Evolutionary conservation across 2,113 vertebrate genomes (phyloP).

Genomic region (Numenius arquata): DNA sequence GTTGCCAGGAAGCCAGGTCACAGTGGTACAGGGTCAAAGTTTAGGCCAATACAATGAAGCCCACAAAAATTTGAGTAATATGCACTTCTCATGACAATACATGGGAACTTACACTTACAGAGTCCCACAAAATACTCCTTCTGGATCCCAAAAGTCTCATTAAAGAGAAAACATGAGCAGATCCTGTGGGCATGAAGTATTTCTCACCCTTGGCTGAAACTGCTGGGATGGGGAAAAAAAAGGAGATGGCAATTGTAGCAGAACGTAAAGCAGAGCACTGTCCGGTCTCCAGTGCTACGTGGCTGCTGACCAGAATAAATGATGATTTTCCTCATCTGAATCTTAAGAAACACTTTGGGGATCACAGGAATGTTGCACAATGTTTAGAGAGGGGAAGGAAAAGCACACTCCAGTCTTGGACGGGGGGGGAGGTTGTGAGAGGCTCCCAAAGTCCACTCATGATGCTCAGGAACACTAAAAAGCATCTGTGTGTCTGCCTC

Average conservation of each 20-base stretch:
- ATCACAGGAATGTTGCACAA: background rate
- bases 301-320: constrained; percentile 40
- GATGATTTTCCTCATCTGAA: constrained; percentile 10
- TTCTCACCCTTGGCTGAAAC: constrained; percentile 15
- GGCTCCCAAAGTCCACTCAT: background rate
- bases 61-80: constrained; percentile 62
- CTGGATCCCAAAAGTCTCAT: constrained; percentile 19
- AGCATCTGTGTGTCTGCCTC: background rate
- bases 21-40: constrained; percentile 40
- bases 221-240: background rate
- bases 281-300: background rate
- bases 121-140: constrained; percentile 21
- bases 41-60: constrained; percentile 57
- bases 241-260: background rate
- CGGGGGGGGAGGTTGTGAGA: background rate
- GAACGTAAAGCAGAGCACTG: constrained; percentile 29
- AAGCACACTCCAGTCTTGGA: background rate
- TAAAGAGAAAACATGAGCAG: background rate
- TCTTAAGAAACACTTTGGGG: background rate
- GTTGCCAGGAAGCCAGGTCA: constrained; percentile 56
- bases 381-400: background rate
- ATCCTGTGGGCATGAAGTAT: constrained; percentile 25
- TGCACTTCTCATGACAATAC: constrained; percentile 48
- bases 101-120: constrained; percentile 17
- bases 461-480: background rate